Conservation (phyloP, 2,888 invertebrate species). For the Fragum sueziense region DNA sequence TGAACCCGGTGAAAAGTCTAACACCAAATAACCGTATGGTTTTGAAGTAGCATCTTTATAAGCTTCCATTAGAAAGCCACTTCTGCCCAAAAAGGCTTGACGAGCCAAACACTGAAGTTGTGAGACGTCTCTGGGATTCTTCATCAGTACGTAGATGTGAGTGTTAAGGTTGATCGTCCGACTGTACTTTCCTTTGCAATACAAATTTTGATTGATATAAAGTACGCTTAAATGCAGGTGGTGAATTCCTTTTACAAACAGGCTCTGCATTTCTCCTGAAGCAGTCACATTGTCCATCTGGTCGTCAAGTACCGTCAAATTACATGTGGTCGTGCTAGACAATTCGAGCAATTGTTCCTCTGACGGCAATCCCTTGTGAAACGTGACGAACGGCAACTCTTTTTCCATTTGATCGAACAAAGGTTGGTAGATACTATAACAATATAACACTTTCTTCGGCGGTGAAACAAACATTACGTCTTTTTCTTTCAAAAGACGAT, state of each 20-base stretch:
- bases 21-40: conserved; percentile 38
- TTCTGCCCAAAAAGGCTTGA: conserved; percentile 31
- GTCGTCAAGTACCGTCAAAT: conserved; percentile 33
- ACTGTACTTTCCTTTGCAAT: conserved; percentile 29
- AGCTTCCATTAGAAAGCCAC: conserved; percentile 24
- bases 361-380: conserved; percentile 33
- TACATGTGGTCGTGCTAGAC: conserved; percentile 3
- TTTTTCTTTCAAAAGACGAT: conserved; percentile 31
- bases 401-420: conserved; percentile 37
- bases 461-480: conserved; percentile 33
- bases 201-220: conserved; percentile 41
- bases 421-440: conserved; percentile 45
- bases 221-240: conserved; percentile 27
- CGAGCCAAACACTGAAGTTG: conserved; percentile 30
- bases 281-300: conserved; percentile 29
- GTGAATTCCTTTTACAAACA: conserved; percentile 36
- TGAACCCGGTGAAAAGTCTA: conserved; percentile 27
- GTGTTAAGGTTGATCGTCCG: conserved; percentile 37
- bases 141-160: conserved; percentile 38
- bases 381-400: conserved; percentile 26
- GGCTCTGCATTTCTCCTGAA: conserved; percentile 31
- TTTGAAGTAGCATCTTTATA: conserved; percentile 32
- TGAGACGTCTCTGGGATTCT: conserved; percentile 37
- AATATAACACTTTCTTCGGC: conserved; percentile 35
- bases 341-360: conserved; percentile 19